Conservation (phyloP, 2,113 vertebrate genomes). For the Urocynchramus pylzowi region DNA sequence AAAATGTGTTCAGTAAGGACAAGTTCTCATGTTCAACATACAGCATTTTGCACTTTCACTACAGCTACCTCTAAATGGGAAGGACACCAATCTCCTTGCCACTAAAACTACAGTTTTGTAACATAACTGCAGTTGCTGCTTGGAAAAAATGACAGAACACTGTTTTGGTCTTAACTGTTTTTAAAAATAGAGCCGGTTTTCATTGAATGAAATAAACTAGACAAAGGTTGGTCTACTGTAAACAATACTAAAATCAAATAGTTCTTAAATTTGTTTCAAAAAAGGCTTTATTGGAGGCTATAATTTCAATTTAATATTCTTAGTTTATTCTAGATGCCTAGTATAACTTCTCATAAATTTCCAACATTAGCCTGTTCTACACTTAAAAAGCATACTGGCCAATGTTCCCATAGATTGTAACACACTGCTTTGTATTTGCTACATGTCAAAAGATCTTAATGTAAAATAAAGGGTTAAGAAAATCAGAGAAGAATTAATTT, state of each 20-base stretch:
- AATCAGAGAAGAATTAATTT: not conserved
- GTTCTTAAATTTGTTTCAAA: not conserved
- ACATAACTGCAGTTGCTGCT: not conserved
- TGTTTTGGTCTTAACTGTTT: not conserved
- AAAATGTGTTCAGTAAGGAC: not conserved
- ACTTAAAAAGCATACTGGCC: not conserved
- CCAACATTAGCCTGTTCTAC: not conserved
- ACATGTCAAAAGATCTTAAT: not conserved
- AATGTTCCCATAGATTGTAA: not conserved
- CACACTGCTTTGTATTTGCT: not conserved
- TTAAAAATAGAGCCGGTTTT: not conserved
- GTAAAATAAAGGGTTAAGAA: not conserved
- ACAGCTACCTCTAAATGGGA: not conserved
- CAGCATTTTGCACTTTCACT: not conserved
- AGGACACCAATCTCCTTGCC: not conserved
- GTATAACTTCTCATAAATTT: not conserved
- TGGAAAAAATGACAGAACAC: not conserved
- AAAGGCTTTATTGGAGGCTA: not conserved
- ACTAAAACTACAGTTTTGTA: not conserved
- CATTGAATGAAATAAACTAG: not conserved
- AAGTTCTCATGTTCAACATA: not conserved
- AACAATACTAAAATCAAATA: not conserved
- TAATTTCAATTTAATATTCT: not conserved
- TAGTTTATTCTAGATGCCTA: not conserved
- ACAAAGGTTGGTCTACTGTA: not conserved